Base-by-base conservation (phyloP, 1,140 invertebrate species). In the Drosophila nigrodunni region DNA sequence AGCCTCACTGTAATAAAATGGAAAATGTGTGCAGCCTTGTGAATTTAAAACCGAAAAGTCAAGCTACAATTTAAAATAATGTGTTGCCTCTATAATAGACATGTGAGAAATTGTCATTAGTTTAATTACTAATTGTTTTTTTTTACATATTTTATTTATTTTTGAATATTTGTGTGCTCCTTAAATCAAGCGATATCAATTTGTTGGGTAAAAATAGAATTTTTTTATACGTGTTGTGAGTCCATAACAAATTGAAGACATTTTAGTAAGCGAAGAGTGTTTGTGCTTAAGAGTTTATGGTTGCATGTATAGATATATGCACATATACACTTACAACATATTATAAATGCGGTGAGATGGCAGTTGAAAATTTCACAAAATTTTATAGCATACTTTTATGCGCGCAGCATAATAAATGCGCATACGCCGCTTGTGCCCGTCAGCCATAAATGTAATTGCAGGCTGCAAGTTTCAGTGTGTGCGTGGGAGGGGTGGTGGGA, bases 381-480 rank as follows among this genome's bases (percentile, higher is more conserved):
- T 73, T 80, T 64, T 77, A 80, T 85, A 60, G 81, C 81, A 85
- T 85, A 85, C 77, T 80, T 80, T 85, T 64, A 66, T 68, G 61
- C 74, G 78, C 49, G 43, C 64, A 55, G 74, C 74, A 69, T 30
- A 64, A 52, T 46, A 59, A 80, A 71, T 64, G 72, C 78, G 58
- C 65, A 81, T 77, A 73, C 78, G 77, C 68, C 66, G 61, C 65
- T 44, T 75, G 15, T 34, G 60, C 60, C 74, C 49, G 74, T 34
- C 54, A 52, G 64, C 60, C 74, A 52, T 49, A 67, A 67, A 74
- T 62, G 65, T 69, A 74, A 74, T 74, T 74, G 72, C 72, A 68
- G 65, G 41, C 30, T 74, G 64, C 57, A 71, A 49, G 66, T 52
- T 13, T 13, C 8, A n/a, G 21, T 7, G 44, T n/a, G 25, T 30